A percentile compares a stretch with the other conserved stretches of the same genome.
These are phyloP conservation scores for Orius laevigatus DNA, from an alignment of 1,140 invertebrate genomes.

Conservation along the genomic window DNA sequence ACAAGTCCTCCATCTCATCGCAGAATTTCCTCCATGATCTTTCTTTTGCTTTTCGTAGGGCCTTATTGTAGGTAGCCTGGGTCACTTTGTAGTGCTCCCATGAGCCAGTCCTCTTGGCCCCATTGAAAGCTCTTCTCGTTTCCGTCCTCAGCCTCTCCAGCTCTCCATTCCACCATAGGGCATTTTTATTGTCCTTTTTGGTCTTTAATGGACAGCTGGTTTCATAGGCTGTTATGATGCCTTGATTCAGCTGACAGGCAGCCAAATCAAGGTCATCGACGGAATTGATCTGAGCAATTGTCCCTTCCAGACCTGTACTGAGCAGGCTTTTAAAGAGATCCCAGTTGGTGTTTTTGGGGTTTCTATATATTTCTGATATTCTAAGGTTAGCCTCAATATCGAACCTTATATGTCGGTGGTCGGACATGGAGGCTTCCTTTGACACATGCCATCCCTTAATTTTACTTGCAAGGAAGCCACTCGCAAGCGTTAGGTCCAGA, in stretches of 20 bases:
- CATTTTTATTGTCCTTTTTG: neutral
- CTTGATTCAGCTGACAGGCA: neutral
- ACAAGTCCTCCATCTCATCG: neutral
- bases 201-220: neutral
- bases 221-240: neutral
- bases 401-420: too few species aligned
- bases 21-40: slow-evolving; percentile 3
- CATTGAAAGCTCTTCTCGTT: neutral
- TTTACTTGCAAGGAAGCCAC: too few species aligned
- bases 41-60: neutral
- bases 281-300: too few species aligned
- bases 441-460: too few species aligned
- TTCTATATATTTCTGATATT: too few species aligned
- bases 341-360: neutral
- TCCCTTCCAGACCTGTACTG: neutral
- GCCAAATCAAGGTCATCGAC: neutral
- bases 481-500: neutral
- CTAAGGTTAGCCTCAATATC: too few species aligned
- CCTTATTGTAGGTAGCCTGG: neutral
- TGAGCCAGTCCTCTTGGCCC: neutral
- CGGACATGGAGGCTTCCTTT: too few species aligned
- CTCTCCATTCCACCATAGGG: neutral
- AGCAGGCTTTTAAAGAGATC: neutral
- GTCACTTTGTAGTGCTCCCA: neutral
- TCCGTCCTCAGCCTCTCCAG: neutral